Base-by-base conservation (phyloP, 2,113 vertebrate genomes). In the Alaudala cheleensis region DNA sequence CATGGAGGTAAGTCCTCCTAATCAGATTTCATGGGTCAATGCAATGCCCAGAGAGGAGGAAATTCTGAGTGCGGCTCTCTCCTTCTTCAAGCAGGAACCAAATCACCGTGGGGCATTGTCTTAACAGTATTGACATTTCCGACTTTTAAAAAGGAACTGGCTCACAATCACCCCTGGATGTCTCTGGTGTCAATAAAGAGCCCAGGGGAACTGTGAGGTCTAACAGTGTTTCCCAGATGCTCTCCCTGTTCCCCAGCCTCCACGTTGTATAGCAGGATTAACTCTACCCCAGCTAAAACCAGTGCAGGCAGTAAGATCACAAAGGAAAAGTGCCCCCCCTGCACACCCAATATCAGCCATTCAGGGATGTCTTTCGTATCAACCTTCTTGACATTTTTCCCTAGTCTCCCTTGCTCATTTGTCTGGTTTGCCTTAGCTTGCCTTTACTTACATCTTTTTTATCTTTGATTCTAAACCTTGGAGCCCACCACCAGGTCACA, bases 11-110 rank as follows among this genome's bases (percentile, higher is more conserved):
- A 84, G 88, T 84, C 65, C 39, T 91, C 58, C 89, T 95, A 97
- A 95, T 94, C 90, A 95, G 84, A 95, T 93, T 95, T 96, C 84
- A 82, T 88, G 94, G 93, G 86, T 95, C 95, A 96, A 26, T 81
- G 86, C 29, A 84, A 70, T 70, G 66, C 89, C 86, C 45, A 0
- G 13, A 89, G 74, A 95, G 70, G 29, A 95, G 21, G 34, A 92
- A 92, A 87, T 65, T 67, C 69, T 88, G 81, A 92, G 79, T 80
- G 54, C 54, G 73, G 42, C 54, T 69, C 47, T 49, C 66, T 95
- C 70, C 18, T 4, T 94, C 50, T 90, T 74, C 78, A 87, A 74
- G 58, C 65, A 91, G 84, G 73, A 92, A 85, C 45, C 47, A 82
- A 89, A 90, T 91, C 87, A 79, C 81, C 69, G 70, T 95, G 66